Evolutionary conservation across 2,797 vertebrate genomes (phyloP).

Genomic region (Podargus strigoides): DNA sequence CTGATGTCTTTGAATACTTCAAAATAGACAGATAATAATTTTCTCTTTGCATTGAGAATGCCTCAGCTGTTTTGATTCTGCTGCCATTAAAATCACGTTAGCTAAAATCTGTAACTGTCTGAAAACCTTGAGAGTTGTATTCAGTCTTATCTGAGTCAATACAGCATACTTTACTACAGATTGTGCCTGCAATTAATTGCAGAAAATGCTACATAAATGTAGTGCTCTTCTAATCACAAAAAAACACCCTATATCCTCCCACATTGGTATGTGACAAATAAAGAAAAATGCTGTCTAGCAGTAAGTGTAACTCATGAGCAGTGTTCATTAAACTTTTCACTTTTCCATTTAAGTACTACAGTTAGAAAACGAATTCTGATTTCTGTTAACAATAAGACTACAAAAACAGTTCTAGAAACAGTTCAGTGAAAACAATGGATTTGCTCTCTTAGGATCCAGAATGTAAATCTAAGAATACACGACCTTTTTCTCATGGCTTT

Average conservation of each 20-base stretch:
- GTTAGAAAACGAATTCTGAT: not conserved
- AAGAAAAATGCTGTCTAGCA: not conserved
- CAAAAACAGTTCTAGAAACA: not conserved
- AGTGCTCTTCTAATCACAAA: not conserved
- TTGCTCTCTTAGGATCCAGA: not conserved
- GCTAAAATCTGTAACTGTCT: not conserved
- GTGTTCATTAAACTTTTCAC: not conserved
- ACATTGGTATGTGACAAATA: not conserved
- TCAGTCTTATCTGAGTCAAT: not conserved
- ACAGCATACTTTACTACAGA: not conserved
- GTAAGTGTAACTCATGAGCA: not conserved
- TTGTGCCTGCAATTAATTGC: not conserved
- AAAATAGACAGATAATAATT: not conserved
- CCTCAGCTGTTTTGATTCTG: not conserved
- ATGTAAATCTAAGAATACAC: not conserved
- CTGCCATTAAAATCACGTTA: not conserved
- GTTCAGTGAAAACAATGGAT: not conserved
- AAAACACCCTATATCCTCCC: not conserved
- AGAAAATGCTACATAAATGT: not conserved
- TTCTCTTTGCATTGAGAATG: not conserved
- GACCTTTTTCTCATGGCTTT: no score
- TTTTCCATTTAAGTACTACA: not conserved
- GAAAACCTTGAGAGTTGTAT: not conserved
- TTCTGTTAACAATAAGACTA: not conserved
- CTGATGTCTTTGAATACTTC: not conserved